Conservation (phyloP, 2,113 vertebrate genomes). For the Clarias batrachus region DNA sequence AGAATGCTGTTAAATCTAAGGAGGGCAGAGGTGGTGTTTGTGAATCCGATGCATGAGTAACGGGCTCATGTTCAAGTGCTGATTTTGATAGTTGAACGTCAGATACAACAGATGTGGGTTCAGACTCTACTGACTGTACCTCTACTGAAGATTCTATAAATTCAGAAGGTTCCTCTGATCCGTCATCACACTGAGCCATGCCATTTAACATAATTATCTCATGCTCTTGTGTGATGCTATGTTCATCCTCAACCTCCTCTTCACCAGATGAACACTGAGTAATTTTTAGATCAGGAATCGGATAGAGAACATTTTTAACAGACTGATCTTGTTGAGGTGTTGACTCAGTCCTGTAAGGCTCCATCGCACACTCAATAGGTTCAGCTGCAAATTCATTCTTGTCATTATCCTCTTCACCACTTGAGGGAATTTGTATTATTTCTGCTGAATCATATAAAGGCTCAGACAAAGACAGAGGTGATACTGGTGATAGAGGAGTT, state of each 20-base stretch:
- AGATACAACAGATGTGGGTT: constrained; percentile 79
- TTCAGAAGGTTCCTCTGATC: constrained; percentile 61
- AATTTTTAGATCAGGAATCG: constrained; percentile 97
- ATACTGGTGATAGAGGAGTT: constrained; percentile 52
- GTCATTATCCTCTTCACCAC: constrained; percentile 52
- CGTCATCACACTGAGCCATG: constrained; percentile 79
- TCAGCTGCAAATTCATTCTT: constrained; percentile 34
- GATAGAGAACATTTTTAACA: constrained; percentile 78
- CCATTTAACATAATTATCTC: constrained; percentile 79
- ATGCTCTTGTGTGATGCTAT: constrained; percentile 81
- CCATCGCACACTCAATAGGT: constrained; percentile 55
- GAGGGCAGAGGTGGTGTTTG: constrained; percentile 26
- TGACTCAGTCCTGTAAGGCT: constrained; percentile 58
- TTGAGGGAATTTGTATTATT: constrained; percentile 59
- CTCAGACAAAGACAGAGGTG: constrained; percentile 59
- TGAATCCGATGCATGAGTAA: constrained; percentile 18
- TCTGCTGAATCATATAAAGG: constrained; percentile 69
- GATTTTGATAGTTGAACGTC: constrained; percentile 79
- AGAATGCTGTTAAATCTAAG: constrained; percentile 27
- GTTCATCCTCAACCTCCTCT: constrained; percentile 84
- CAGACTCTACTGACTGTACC: constrained; percentile 76
- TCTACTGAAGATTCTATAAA: constrained; percentile 64
- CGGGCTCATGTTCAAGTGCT: neutral
- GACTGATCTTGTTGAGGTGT: constrained; percentile 72
- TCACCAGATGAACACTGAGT: constrained; percentile 95